Evolutionary conservation across 2,888 invertebrate species (phyloP).

Genomic region (Parelbella ahira): DNA sequence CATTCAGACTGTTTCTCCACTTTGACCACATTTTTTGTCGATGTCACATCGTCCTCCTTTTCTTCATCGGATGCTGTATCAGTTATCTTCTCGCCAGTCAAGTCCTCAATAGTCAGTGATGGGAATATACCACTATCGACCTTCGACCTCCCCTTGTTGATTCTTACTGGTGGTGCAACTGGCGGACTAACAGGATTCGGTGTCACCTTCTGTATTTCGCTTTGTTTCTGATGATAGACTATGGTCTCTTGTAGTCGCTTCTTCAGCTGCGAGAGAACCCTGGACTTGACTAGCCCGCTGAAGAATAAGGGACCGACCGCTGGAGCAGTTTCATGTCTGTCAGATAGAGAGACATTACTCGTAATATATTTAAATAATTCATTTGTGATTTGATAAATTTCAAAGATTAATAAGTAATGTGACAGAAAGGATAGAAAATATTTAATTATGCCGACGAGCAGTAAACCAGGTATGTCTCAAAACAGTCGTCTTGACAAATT

Average conservation of each 20-base stretch:
- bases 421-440: too few species aligned
- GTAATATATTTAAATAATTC: too few species aligned
- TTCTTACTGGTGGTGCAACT: slow-evolving; percentile 1
- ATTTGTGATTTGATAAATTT: too few species aligned
- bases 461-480: too few species aligned
- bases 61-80: slow-evolving; percentile 37
- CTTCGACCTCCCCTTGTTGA: slow-evolving; percentile 13
- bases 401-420: too few species aligned
- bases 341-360: too few species aligned
- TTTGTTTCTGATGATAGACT: slow-evolving; percentile 49
- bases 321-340: slow-evolving; percentile 41
- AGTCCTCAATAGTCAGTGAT: slow-evolving; percentile 46
- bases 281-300: slow-evolving; percentile 64
- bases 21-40: too few species aligned
- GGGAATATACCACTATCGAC: slow-evolving; percentile 42
- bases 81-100: slow-evolving; percentile 44
- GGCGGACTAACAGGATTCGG: slow-evolving; percentile 13
- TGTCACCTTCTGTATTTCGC: slow-evolving; percentile 33
- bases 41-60: slow-evolving; percentile 29
- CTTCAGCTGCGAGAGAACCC: slow-evolving; percentile 53
- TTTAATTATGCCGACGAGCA: too few species aligned
- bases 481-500: too few species aligned
- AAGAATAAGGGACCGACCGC: slow-evolving; percentile 68
- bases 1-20: too few species aligned
- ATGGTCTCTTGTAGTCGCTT: slow-evolving; percentile 53